phyloP scores from a whole-genome alignment of 2,888 invertebrate genomes.

The Abrostola tripartita region DNA sequence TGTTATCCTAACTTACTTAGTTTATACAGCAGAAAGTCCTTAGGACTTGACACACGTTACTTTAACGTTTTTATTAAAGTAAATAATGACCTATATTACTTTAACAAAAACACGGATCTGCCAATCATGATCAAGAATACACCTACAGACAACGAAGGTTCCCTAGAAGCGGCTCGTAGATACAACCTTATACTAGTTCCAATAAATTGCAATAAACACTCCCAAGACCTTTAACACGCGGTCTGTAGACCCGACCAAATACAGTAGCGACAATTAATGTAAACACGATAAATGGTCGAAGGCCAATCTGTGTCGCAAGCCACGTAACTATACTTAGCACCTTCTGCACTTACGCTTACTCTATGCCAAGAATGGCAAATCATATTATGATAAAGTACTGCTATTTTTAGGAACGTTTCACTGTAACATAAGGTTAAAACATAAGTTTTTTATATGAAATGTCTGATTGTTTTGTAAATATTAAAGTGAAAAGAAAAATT shows the following conservation, averaged over 20 bases:
- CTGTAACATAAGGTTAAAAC: too few species aligned
- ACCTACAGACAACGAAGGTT: background rate
- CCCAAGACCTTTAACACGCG: conserved; percentile 26
- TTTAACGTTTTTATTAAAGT: too few species aligned
- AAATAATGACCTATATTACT: too few species aligned
- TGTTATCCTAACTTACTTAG: too few species aligned
- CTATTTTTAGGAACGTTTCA: conserved; percentile 1
- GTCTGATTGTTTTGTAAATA: too few species aligned
- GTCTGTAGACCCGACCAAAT: conserved; percentile 25
- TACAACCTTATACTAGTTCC: conserved; percentile 16
- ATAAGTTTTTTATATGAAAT: conserved; percentile 11
- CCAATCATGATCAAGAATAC: background rate
- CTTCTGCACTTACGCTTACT: conserved; percentile 17
- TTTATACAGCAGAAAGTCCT: too few species aligned
- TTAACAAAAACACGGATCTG: background rate
- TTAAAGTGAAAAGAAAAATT: too few species aligned
- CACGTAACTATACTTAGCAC: conserved; percentile 47
- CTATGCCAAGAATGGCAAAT: conserved; percentile 3
- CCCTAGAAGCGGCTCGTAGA: background rate
- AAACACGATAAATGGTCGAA: conserved; percentile 39
- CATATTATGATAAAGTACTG: background rate
- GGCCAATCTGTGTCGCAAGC: conserved; percentile 35
- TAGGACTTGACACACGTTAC: too few species aligned
- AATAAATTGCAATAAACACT: conserved; percentile 21
- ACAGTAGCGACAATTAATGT: conserved; percentile 45